Percentiles rank a stretch among this genome's conserved stretches.
Conservation (phyloP, 2,888 invertebrate genomes). For the Allygus modestus region DNA sequence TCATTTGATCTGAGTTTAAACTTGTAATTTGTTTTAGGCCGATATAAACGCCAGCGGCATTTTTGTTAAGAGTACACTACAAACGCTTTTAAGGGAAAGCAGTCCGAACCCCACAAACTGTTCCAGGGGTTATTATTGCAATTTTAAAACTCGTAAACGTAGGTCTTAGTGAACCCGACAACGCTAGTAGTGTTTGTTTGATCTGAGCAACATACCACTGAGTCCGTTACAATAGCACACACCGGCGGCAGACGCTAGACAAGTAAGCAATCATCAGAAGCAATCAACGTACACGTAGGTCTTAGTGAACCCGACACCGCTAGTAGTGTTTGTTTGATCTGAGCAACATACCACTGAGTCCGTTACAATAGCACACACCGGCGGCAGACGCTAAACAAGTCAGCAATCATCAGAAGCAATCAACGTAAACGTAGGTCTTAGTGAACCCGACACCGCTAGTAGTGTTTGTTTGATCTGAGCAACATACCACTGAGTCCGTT, state of each 20-base stretch:
- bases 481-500: slow-evolving; percentile 32
- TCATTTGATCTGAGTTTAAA: too few relatives aligned
- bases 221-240: slow-evolving; percentile 19
- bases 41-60: too few relatives aligned
- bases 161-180: slow-evolving; percentile 15
- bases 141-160: too few relatives aligned
- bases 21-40: too few relatives aligned
- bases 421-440: too few relatives aligned
- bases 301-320: slow-evolving; percentile 10
- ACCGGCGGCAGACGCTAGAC: slow-evolving; percentile 9
- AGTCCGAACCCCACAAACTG: too few relatives aligned
- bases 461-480: not conserved
- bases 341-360: slow-evolving; percentile 32
- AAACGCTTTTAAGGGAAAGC: too few relatives aligned
- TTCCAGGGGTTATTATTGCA: too few relatives aligned
- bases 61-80: too few relatives aligned
- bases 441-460: slow-evolving; percentile 13
- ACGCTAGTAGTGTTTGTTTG: not conserved
- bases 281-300: too few relatives aligned
- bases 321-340: not conserved
- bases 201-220: slow-evolving; percentile 21
- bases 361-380: slow-evolving; percentile 15
- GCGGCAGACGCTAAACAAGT: slow-evolving; percentile 19
- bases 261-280: slow-evolving; percentile 23
- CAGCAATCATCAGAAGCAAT: slow-evolving; percentile 13